A percentile compares a stretch with the other conserved stretches of the same genome.
These are phyloP conservation scores for Malurus leucopterus DNA, from an alignment of 2,797 vertebrate species.

Conservation along the genomic window DNA sequence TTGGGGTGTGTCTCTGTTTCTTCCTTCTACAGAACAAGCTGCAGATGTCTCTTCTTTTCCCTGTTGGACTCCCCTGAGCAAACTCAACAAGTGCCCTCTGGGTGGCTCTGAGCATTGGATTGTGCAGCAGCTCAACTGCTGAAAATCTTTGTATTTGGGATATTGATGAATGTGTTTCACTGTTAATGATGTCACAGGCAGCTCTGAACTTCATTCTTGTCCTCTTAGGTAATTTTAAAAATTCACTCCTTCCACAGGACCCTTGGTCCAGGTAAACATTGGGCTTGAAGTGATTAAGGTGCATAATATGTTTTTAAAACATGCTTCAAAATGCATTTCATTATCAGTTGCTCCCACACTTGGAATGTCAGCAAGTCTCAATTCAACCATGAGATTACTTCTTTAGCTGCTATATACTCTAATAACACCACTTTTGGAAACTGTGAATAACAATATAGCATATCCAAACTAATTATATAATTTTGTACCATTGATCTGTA, in stretches of 20 bases:
- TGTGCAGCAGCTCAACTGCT: not conserved
- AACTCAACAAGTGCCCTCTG: not conserved
- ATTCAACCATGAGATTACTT: constrained; percentile 8
- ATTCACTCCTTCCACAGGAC: not conserved
- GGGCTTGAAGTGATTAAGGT: not conserved
- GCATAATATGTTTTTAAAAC: not conserved
- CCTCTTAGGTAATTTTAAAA: not conserved
- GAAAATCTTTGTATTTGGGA: not conserved
- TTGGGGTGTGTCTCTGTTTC: not conserved
- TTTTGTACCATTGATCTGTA: constrained; percentile 24
- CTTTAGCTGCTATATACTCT: constrained; percentile 7
- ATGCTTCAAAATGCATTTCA: not conserved
- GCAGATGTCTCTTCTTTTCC: not conserved
- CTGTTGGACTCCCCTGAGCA: not conserved
- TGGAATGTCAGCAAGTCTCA: not conserved
- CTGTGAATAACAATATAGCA: not conserved
- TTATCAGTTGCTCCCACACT: not conserved
- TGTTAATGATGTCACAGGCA: not conserved
- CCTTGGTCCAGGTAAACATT: not conserved
- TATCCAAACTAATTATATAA: not conserved
- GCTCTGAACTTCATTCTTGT: not conserved
- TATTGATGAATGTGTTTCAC: not conserved
- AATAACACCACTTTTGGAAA: not conserved
- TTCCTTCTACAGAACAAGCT: not conserved
- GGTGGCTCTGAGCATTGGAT: not conserved